These are phyloP conservation scores for Tor tambroides DNA, from an alignment of 2,113 vertebrate species.

Conservation along the genomic window DNA sequence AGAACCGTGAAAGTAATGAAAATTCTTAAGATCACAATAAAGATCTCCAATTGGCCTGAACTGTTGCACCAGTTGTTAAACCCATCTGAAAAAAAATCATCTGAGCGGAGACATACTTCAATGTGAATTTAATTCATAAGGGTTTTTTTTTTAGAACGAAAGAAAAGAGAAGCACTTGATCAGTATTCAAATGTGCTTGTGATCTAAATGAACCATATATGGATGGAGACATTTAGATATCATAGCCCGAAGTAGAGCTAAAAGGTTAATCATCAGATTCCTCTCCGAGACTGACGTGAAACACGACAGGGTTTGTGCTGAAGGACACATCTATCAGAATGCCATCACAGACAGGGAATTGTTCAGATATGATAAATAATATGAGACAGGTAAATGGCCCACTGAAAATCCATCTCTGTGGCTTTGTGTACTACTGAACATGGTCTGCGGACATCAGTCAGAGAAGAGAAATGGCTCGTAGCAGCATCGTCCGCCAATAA, in stretches of 20 bases:
- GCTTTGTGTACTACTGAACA: constrained; percentile 21
- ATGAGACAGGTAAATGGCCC: constrained; percentile 42
- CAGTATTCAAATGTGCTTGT: constrained; percentile 17
- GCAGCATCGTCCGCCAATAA: constrained; percentile 15
- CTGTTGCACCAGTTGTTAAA: background rate
- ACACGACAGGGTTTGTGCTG: constrained; percentile 31
- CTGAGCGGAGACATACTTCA: background rate
- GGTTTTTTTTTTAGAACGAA: background rate
- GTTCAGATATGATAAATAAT: constrained; percentile 41
- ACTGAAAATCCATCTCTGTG: constrained; percentile 35
- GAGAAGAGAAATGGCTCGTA: constrained; percentile 25
- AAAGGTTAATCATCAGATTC: constrained; percentile 41
- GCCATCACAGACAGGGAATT: constrained; percentile 20
- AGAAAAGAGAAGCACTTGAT: background rate
- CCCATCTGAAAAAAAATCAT: background rate
- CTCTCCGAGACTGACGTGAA: constrained; percentile 29
- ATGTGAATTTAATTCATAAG: background rate
- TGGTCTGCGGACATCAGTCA: constrained; percentile 26
- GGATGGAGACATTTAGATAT: constrained; percentile 24
- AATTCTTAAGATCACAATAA: constrained; percentile 15
- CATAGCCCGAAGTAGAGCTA: constrained; percentile 24
- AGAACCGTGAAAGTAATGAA: constrained; percentile 29
- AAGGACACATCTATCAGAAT: constrained; percentile 39
- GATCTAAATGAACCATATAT: background rate
- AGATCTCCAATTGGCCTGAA: constrained; percentile 13